phyloP scores from a whole-genome alignment of 2,113 vertebrate species.

The Hemichromis elongatus region DNA sequence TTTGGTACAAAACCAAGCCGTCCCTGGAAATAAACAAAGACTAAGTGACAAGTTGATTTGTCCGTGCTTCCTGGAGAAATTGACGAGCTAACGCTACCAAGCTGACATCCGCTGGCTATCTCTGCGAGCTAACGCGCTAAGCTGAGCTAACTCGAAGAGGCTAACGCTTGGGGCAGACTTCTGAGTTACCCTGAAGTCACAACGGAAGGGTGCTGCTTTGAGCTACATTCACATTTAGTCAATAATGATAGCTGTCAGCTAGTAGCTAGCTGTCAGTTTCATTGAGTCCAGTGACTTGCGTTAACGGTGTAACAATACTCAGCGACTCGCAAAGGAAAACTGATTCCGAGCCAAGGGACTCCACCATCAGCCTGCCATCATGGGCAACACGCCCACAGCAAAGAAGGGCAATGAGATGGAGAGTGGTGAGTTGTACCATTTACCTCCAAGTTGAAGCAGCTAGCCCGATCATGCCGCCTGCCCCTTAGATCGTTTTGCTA shows the following conservation, averaged over 20 bases:
- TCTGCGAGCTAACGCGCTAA: slow-evolving; percentile 40
- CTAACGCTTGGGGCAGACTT: slow-evolving; percentile 15
- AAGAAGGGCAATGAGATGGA: slow-evolving; percentile 92
- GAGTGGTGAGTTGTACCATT: slow-evolving; percentile 76
- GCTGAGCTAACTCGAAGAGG: slow-evolving; percentile 33
- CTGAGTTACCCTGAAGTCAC: neutral
- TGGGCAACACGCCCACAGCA: slow-evolving; percentile 93
- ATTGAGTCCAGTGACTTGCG: slow-evolving; percentile 29
- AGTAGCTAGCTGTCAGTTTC: slow-evolving; percentile 49
- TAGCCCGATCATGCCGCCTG: neutral
- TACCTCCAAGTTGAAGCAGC: neutral
- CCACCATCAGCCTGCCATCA: slow-evolving; percentile 76
- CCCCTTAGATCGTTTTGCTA: neutral
- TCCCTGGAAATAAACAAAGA: neutral
- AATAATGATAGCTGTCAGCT: slow-evolving; percentile 68
- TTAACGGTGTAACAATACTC: slow-evolving; percentile 42
- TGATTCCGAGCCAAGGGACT: slow-evolving; percentile 47
- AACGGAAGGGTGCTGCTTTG: neutral
- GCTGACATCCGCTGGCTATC: slow-evolving; percentile 6
- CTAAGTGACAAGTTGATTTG: neutral
- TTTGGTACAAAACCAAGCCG: neutral
- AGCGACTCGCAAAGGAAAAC: slow-evolving; percentile 47
- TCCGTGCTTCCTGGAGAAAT: neutral
- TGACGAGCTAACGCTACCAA: slow-evolving; percentile 27
- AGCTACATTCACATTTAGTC: neutral